Conservation (phyloP, 2,113 vertebrate species). For the Lichenostomus cassidix region DNA sequence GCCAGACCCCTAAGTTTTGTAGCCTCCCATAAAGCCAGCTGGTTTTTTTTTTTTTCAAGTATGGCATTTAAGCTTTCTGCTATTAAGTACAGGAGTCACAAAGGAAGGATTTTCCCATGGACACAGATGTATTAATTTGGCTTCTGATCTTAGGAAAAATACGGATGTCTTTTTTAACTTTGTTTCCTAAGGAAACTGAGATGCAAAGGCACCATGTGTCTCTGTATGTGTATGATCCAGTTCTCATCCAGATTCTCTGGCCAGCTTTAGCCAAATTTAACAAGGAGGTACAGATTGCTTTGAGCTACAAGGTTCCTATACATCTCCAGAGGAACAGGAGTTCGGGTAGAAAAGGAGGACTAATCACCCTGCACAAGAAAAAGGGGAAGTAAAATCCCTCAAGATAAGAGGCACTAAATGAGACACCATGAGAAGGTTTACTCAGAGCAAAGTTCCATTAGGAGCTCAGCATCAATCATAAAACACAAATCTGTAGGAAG, state of each 20-base stretch:
- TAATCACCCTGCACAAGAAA: background rate
- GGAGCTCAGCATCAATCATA: background rate
- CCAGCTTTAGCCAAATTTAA: background rate
- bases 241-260: background rate
- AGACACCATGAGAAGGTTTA: background rate
- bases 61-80: background rate
- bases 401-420: background rate
- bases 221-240: background rate
- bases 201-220: background rate
- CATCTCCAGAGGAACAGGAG: background rate
- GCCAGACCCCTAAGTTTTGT: background rate
- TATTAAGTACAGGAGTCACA: background rate
- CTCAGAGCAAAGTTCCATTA: background rate
- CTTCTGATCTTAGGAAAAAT: slow-evolving; percentile 33
- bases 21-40: background rate
- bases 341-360: background rate
- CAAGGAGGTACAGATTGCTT: background rate
- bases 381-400: background rate
- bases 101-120: background rate
- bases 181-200: background rate
- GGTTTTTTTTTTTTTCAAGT: background rate
- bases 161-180: background rate
- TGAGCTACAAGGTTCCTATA: background rate
- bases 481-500: background rate
- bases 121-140: background rate